Evolutionary conservation across 2,797 vertebrate genomes (phyloP), one percentile per base, ranked within the genome.

Genomic region (Sylvia borin): DNA sequence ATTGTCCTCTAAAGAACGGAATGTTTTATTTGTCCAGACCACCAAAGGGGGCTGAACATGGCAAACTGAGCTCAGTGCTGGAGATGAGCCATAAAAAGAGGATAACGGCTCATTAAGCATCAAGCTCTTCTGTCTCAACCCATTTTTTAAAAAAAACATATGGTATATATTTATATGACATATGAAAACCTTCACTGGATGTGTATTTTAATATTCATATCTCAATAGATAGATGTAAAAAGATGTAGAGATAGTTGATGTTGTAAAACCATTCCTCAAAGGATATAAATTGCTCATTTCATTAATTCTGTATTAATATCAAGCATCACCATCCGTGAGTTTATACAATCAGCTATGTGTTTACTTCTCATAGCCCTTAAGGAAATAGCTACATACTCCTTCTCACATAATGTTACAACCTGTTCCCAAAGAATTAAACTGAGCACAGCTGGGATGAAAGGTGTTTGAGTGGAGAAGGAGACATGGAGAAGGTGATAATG

Each of bases 331-430:
- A 38, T 31, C 7, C 13, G 31, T 61, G 45, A 47, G 27, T 72
- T 89, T 57, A 53, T 16, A 43, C 12, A 32, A 27, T 43, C 27
- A 88, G 14, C 31, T 21, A 8, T 0, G 0, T 31, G 15, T 68
- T 79, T 76, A n/a, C 25, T 72, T 76, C 51, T 57, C 2, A 4
- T 48, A 73, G 29, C 9, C 16, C 14, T 34, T 18, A 19, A 86
- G 25, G 27, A 58, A 50, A 42, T 13, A 36, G 43, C 31, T 50
- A 21, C 0, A 0, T 57, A 31, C 2, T 6, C 13, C 7, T 50
- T 66, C 42, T 42, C 60, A 17, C 0, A 0, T 26, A 36, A 12
- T 26, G 36, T 6, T 74, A 12, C 17, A 31, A 15, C 16, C 21
- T 32, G 9, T 15, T 66, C 26, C 36, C 21, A 50, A 32, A 58